phyloP scores from a whole-genome alignment of 2,797 vertebrate genomes.

The Salarias fasciatus region DNA sequence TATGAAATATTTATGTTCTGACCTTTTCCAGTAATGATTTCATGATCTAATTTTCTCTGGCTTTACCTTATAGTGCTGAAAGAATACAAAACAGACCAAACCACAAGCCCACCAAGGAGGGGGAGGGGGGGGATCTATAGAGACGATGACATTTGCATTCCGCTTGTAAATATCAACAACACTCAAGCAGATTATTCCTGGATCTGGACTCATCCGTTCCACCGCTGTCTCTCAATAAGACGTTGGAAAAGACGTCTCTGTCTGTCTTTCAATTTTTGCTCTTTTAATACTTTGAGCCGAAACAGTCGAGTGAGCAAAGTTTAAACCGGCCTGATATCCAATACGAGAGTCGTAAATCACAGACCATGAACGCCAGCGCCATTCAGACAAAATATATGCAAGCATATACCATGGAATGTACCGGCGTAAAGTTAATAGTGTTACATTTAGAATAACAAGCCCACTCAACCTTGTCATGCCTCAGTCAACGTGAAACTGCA shows the following conservation, averaged over 20 bases:
- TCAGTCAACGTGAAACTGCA: constrained; percentile 51
- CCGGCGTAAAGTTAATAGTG: constrained; percentile 69
- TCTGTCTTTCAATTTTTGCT: constrained; percentile 54
- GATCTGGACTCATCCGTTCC: constrained; percentile 32
- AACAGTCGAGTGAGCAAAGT: constrained; percentile 60
- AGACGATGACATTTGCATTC: constrained; percentile 75
- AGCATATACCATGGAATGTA: constrained; percentile 63
- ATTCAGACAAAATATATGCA: constrained; percentile 55
- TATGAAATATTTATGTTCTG: constrained; percentile 84
- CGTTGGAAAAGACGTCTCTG: constrained; percentile 44
- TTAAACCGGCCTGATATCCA: constrained; percentile 48
- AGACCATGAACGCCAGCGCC: constrained; percentile 30
- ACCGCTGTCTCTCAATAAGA: constrained; percentile 51
- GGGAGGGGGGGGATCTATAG: constrained; percentile 61
- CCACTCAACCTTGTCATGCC: constrained; percentile 68
- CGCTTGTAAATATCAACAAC: constrained; percentile 80
- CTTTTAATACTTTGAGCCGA: constrained; percentile 50
- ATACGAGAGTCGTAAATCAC: constrained; percentile 54
- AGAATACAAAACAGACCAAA: constrained; percentile 75
- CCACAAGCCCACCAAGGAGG: constrained; percentile 31
- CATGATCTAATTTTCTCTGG: constrained; percentile 78
- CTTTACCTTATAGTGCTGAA: constrained; percentile 75
- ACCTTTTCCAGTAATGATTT: constrained; percentile 80
- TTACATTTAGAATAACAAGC: constrained; percentile 74
- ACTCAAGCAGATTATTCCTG: constrained; percentile 69